Conservation (phyloP, 2,113 vertebrate genomes). For the Symphodus melops region DNA sequence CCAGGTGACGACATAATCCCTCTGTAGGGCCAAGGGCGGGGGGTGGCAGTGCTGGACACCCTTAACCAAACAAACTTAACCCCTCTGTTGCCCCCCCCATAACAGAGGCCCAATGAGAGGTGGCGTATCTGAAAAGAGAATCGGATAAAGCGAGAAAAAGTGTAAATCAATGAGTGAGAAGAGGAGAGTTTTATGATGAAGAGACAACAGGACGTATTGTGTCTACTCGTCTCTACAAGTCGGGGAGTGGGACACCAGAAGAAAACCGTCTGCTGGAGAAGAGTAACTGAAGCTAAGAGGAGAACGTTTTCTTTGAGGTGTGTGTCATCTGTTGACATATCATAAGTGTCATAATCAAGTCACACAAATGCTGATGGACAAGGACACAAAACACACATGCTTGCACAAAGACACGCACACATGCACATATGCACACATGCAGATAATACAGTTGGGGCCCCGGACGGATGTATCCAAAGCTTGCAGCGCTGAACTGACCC, state of each 20-base stretch:
- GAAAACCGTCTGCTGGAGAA: background rate
- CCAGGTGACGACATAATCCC: slow-evolving; percentile 83
- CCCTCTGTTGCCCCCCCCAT: slow-evolving; percentile 42
- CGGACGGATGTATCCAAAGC: slow-evolving; percentile 72
- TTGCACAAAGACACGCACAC: slow-evolving; percentile 12
- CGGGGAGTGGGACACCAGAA: too few species aligned
- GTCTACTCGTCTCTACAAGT: background rate
- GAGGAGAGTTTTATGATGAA: background rate
- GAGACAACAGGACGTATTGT: background rate
- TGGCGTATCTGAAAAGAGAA: slow-evolving; percentile 9
- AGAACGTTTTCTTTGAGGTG: slow-evolving; percentile 33
- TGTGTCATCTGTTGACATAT: slow-evolving; percentile 64
- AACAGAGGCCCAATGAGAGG: slow-evolving; percentile 42
- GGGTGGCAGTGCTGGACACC: slow-evolving; percentile 57
- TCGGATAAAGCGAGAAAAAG: slow-evolving; percentile 12
- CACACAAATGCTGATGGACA: slow-evolving; percentile 52
- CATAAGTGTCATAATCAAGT: slow-evolving; percentile 57
- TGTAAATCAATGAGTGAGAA: background rate
- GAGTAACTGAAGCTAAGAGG: slow-evolving; percentile 25
- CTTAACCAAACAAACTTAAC: slow-evolving; percentile 80
- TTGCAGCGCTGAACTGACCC: slow-evolving; percentile 70
- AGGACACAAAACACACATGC: slow-evolving; percentile 31
- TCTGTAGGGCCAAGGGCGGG: slow-evolving; percentile 60
- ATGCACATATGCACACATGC: slow-evolving; percentile 40
- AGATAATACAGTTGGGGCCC: slow-evolving; percentile 76